Conservation (phyloP, 2,888 invertebrate genomes). For the Tipula vernalis region DNA sequence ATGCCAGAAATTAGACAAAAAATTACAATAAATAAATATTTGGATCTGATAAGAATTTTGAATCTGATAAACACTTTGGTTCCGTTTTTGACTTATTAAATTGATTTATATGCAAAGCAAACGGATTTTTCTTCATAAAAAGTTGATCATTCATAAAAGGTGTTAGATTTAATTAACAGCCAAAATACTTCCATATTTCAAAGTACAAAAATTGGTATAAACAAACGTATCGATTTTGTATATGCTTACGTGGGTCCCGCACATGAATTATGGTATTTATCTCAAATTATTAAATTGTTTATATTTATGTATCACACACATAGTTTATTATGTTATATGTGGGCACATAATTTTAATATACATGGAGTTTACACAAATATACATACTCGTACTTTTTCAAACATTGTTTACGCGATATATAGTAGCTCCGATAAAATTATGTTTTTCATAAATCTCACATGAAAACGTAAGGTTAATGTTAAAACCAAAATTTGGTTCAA, state of each 20-base stretch:
- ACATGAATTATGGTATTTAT: background rate
- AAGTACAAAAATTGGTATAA: background rate
- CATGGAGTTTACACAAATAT: background rate
- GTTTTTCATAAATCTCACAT: background rate
- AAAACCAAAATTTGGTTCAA: background rate
- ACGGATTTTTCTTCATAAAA: too few relatives aligned
- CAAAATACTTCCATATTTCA: too few relatives aligned
- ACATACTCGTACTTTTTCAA: background rate
- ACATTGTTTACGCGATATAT: background rate
- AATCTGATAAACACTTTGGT: too few relatives aligned
- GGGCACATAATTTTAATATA: background rate
- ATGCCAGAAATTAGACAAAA: too few relatives aligned
- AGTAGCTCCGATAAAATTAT: background rate
- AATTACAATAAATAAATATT: too few relatives aligned
- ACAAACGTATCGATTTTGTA: background rate
- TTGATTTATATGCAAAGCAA: too few relatives aligned
- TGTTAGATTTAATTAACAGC: too few relatives aligned
- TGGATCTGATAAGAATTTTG: too few relatives aligned
- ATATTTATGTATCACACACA: background rate
- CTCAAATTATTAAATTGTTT: background rate
- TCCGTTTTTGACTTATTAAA: too few relatives aligned
- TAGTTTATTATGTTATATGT: background rate
- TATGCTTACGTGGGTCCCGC: background rate
- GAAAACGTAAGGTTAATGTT: background rate
- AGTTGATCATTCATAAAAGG: too few relatives aligned